phyloP scores from a whole-genome alignment of 2,888 invertebrate species.

The Megalurothrips usitatus region DNA sequence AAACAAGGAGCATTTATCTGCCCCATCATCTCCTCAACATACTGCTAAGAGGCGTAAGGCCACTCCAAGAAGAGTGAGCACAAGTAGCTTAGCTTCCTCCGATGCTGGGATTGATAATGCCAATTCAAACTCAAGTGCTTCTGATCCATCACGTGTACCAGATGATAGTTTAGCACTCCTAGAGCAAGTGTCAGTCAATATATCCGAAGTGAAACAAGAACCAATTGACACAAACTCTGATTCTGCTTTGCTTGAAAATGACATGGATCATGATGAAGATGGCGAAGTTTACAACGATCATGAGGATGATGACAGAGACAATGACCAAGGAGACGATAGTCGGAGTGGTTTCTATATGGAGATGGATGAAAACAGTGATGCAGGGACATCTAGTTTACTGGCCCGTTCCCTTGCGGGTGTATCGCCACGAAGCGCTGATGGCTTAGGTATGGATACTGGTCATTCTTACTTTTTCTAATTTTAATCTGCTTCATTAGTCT shows the following conservation, averaged over 20 bases:
- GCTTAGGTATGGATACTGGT: not conserved
- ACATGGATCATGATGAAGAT: constrained; percentile 9
- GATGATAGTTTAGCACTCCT: constrained; percentile 7
- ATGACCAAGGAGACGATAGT: not conserved
- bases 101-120: constrained; percentile 15
- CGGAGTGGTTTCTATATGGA: not conserved
- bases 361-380: constrained; percentile 5
- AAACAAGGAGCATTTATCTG: constrained; percentile 7
- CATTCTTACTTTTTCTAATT: not conserved
- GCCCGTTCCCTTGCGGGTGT: not conserved
- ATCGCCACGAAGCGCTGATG: not conserved
- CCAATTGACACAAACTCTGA: not conserved
- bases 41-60: not conserved
- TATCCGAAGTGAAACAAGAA: constrained; percentile 6
- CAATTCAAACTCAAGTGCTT: not conserved
- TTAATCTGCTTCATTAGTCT: too few relatives aligned
- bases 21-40: constrained; percentile 14
- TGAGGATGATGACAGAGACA: not conserved
- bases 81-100: not conserved
- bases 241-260: not conserved
- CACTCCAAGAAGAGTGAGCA: not conserved
- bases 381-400: not conserved
- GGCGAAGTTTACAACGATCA: constrained; percentile 11
- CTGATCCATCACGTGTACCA: not conserved
- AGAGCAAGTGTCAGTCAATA: constrained; percentile 13